phyloP scores from a whole-genome alignment of 2,888 invertebrate genomes.

The Acronicta leporina region DNA sequence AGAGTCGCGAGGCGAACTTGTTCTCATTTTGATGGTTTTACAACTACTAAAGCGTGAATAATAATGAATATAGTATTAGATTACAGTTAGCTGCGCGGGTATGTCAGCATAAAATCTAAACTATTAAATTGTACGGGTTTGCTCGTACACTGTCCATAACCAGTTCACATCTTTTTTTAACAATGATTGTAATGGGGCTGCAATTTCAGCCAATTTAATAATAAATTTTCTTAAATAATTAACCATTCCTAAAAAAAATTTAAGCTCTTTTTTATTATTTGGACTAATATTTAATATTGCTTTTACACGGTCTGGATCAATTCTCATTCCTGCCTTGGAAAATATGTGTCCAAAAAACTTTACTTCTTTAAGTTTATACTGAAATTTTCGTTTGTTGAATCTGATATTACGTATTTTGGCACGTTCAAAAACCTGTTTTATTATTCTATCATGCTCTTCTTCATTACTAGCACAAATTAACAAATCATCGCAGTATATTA shows the following conservation, averaged over 20 bases:
- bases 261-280: conserved; percentile 43
- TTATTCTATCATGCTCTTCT: too few species aligned
- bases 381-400: conserved; percentile 58
- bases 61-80: too few species aligned
- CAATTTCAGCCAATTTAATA: too few species aligned
- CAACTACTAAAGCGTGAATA: too few species aligned
- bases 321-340: conserved; percentile 37
- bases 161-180: conserved; percentile 38
- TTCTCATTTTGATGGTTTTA: too few species aligned
- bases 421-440: conserved; percentile 35
- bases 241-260: conserved; percentile 41
- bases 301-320: conserved; percentile 34
- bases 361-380: conserved; percentile 46
- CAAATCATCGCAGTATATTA: conserved; percentile 54
- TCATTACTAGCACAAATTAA: conserved; percentile 6
- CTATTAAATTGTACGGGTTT: too few species aligned
- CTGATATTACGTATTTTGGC: conserved; percentile 36
- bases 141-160: conserved; percentile 20
- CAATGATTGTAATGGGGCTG: conserved; percentile 8
- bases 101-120: too few species aligned
- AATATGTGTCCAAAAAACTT: conserved; percentile 57
- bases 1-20: too few species aligned
- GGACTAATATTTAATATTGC: conserved; percentile 43
- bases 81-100: too few species aligned
- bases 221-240: conserved; percentile 47